phyloP scores from a whole-genome alignment of 2,888 invertebrate genomes.

The Zygothrica quintamaculata region DNA sequence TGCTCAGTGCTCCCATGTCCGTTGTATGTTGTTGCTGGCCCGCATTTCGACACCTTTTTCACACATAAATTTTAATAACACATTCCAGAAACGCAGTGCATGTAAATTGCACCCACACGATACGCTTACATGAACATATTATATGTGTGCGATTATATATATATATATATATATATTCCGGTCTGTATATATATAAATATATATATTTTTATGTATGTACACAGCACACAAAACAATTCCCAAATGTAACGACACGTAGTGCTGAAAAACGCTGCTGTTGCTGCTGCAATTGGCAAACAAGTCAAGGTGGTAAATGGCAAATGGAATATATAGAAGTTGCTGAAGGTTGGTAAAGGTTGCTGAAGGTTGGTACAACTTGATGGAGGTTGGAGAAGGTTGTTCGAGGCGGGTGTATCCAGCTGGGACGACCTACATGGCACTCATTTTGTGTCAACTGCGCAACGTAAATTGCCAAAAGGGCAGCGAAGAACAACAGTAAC shows the following conservation, averaged over 20 bases:
- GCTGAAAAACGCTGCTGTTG: slow-evolving; percentile 47
- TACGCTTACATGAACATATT: slow-evolving; percentile 41
- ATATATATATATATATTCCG: slow-evolving; percentile 8
- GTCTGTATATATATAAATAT: too few relatives aligned
- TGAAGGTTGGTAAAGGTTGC: neutral
- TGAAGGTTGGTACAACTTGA: neutral
- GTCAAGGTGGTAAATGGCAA: slow-evolving; percentile 73
- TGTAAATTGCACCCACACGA: slow-evolving; percentile 62
- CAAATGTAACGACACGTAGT: slow-evolving; percentile 70
- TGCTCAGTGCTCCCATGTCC: slow-evolving; percentile 34
- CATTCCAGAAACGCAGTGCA: slow-evolving; percentile 61
- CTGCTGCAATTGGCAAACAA: slow-evolving; percentile 71
- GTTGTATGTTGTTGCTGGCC: slow-evolving; percentile 47
- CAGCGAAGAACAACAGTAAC: slow-evolving; percentile 45
- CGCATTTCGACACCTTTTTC: slow-evolving; percentile 70
- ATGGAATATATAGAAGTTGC: slow-evolving; percentile 37
- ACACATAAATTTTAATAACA: slow-evolving; percentile 76
- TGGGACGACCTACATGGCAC: slow-evolving; percentile 63
- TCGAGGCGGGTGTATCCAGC: slow-evolving; percentile 32
- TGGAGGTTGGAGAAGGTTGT: neutral
- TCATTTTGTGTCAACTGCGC: slow-evolving; percentile 71
- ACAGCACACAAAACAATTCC: slow-evolving; percentile 71
- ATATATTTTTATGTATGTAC: slow-evolving; percentile 37
- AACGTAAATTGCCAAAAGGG: slow-evolving; percentile 57
- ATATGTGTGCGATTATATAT: slow-evolving; percentile 15